Base-by-base conservation (phyloP, 2,888 invertebrate genomes). In the Sinotaia quadrata region DNA sequence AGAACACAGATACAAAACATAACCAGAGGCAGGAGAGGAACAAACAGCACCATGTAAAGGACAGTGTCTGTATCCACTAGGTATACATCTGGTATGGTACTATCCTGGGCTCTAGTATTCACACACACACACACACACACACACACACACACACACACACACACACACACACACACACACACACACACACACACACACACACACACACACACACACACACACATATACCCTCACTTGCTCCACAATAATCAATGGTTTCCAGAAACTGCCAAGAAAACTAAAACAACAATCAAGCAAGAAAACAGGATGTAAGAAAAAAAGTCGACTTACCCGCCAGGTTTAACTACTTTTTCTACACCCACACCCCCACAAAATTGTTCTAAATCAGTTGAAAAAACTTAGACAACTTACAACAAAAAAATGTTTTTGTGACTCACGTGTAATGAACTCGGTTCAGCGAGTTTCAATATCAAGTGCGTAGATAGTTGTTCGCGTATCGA, bases 341-440 rank as follows among this genome's bases (percentile, higher is more conserved):
- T n/a, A 33, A 56, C 56, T 18, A 33, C 33, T 36, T 34, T 36
- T 5, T 36, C 33, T 36, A 56, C 54, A 29, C 29, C 2, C 56
- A 29, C 56, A 33, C 56, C 15, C 56, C 18, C 31, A 56, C 56
- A n/a, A n/a, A n/a, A n/a, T n/a, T n/a, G n/a, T n/a, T n/a, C n/a
- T n/a, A n/a, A n/a, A n/a, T n/a, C n/a, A n/a, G n/a, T n/a, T n/a
- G n/a, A n/a, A n/a, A n/a, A n/a, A n/a, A n/a, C n/a, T n/a, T n/a
- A n/a, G n/a, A 10, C 52, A 8, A n/a, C n/a, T n/a, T n/a, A n/a
- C n/a, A n/a, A n/a, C n/a, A n/a, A n/a, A n/a, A n/a, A n/a, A n/a
- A n/a, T n/a, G n/a, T n/a, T n/a, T n/a, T n/a, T n/a, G n/a, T n/a
- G n/a, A n/a, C n/a, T n/a, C n/a, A n/a, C n/a, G n/a, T n/a, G n/a